A percentile compares a stretch with the other conserved stretches of the same genome.
Evolutionary conservation across 2,888 invertebrate species (phyloP).

Genomic region (Drosophila greeni): DNA sequence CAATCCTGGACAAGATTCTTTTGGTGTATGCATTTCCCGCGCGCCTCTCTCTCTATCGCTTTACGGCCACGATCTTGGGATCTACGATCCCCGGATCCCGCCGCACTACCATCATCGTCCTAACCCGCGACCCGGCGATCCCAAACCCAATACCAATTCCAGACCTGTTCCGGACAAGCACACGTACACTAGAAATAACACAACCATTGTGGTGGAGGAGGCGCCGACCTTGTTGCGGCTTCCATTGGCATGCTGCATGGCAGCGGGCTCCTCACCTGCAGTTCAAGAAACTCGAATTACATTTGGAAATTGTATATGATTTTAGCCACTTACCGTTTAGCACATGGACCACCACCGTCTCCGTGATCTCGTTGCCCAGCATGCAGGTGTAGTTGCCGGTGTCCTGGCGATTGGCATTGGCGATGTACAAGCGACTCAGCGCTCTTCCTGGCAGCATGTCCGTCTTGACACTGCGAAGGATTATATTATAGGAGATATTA

Average conservation of each 20-base stretch:
- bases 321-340: constrained; percentile 83
- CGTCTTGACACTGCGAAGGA: constrained; percentile 85
- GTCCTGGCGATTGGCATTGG: constrained; percentile 87
- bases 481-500: not conserved
- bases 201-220: constrained; percentile 72
- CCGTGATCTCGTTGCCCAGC: constrained; percentile 85
- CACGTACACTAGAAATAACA: constrained; percentile 70
- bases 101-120: constrained; percentile 41
- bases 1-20: constrained; percentile 73
- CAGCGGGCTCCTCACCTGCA: constrained; percentile 78
- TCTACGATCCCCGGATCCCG: constrained; percentile 16
- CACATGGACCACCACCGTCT: constrained; percentile 87
- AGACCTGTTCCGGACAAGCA: constrained; percentile 52
- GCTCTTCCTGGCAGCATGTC: constrained; percentile 87
- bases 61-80: constrained; percentile 22
- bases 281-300: not conserved
- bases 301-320: not conserved
- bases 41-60: not conserved
- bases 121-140: not conserved
- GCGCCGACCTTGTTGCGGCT: constrained; percentile 55
- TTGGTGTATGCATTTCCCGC: constrained; percentile 56
- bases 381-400: constrained; percentile 89
- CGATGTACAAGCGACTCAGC: constrained; percentile 87
- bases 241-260: constrained; percentile 78
- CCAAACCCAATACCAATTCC: constrained; percentile 5